phyloP scores from a whole-genome alignment of 2,113 vertebrate genomes.

The Poecilia latipinna region DNA sequence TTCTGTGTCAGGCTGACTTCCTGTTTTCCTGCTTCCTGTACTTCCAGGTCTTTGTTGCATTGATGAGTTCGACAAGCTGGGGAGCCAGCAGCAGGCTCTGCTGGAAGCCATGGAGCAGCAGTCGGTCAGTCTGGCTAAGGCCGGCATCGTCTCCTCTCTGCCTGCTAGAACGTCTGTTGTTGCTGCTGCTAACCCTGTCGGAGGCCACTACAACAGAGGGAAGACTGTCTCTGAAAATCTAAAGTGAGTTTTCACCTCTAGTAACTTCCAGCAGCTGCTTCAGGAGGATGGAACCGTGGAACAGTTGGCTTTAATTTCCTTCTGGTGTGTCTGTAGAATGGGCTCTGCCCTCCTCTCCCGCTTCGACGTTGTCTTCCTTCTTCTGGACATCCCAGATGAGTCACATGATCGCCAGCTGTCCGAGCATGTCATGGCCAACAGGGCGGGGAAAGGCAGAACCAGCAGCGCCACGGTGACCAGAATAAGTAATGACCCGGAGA shows the following conservation, averaged over 20 bases:
- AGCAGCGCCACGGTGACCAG: slow-evolving; percentile 80
- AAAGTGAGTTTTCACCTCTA: slow-evolving; percentile 80
- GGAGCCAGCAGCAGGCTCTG: slow-evolving; percentile 93
- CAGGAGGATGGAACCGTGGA: not conserved
- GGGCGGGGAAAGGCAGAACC: slow-evolving; percentile 79
- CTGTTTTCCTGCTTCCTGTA: not conserved
- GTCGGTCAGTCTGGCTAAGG: slow-evolving; percentile 96
- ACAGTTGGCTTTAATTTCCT: not conserved
- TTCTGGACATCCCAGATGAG: slow-evolving; percentile 95
- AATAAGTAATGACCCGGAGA: slow-evolving; percentile 66
- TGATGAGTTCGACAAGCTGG: slow-evolving; percentile 99
- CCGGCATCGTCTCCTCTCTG: slow-evolving; percentile 94
- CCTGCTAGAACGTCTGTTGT: slow-evolving; percentile 94
- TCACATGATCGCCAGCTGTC: slow-evolving; percentile 93
- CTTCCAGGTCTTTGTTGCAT: slow-evolving; percentile 94
- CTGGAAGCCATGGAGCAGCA: slow-evolving; percentile 99
- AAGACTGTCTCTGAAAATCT: slow-evolving; percentile 98
- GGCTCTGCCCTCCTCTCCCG: slow-evolving; percentile 94
- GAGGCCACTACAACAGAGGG: slow-evolving; percentile 96
- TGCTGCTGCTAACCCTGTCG: slow-evolving; percentile 94
- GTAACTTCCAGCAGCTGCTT: too few species aligned
- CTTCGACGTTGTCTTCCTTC: slow-evolving; percentile 96
- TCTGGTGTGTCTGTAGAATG: slow-evolving; percentile 82
- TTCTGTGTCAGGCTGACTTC: not conserved
- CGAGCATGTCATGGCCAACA: slow-evolving; percentile 93